Percentiles rank a stretch among this genome's conserved stretches.
Conservation (phyloP, 2,113 vertebrate genomes). For the Polyodon spathula region DNA sequence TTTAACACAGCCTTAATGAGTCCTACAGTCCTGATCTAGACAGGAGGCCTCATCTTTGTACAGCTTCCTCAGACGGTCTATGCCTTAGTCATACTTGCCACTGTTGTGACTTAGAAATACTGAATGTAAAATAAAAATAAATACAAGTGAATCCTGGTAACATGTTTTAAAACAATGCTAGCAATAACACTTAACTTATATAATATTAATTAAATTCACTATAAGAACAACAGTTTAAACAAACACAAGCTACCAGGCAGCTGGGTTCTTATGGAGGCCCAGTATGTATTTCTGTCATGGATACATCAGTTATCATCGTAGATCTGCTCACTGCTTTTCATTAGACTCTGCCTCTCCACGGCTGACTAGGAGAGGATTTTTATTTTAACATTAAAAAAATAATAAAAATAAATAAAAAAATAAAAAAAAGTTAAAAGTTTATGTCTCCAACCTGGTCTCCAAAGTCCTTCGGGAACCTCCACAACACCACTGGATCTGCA, state of each 20-base stretch:
- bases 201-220: not conserved
- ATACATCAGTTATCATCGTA: constrained; percentile 67
- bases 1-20: no score
- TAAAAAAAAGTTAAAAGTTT: constrained; percentile 65
- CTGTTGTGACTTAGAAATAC: no score
- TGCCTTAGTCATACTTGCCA: no score
- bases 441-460: constrained; percentile 94
- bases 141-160: constrained; percentile 7
- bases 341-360: constrained; percentile 63
- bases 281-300: constrained; percentile 64
- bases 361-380: constrained; percentile 41
- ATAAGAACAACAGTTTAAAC: not conserved
- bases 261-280: constrained; percentile 17
- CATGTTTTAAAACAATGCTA: constrained; percentile 1
- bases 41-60: no score
- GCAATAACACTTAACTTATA: constrained; percentile 2
- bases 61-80: no score
- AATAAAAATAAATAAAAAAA: no score
- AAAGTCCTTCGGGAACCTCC: constrained; percentile 98
- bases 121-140: not conserved
- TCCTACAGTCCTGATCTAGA: no score
- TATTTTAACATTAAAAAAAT: constrained; percentile 47
- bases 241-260: not conserved
- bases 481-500: constrained; percentile 96
- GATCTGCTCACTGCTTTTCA: constrained; percentile 65